Evolutionary conservation across 2,888 invertebrate species (phyloP), one percentile per base, ranked within the genome.

Genomic region (Drosophila paracracens): DNA sequence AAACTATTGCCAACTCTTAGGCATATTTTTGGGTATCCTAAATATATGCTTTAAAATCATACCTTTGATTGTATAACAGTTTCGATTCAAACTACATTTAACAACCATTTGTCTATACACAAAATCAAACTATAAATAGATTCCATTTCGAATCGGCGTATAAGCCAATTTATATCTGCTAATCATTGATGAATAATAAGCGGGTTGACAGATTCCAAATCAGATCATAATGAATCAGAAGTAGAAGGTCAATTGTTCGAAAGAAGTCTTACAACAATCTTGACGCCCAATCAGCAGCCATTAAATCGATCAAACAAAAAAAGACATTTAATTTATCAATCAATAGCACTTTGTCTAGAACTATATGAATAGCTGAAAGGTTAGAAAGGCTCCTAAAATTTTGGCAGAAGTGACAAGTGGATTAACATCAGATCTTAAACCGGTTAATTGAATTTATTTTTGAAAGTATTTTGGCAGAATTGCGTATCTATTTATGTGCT

Each of bases 381-480:
- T 70, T 74, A 59, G 64, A 76, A 74, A 75, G 81, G 74, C 67
- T 73, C 61, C 63, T 68, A 65, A 69, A 84, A 54, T 67, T 71
- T 70, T 71, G 27, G 46, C 52, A 63, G 57, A 38, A 60, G 43
- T 46, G 25, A 40, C 38, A 61, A 54, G 63, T 46, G 58, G 58
- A 69, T 58, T 53, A 57, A 61, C 66, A 48, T 59, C 10, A 56
- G 63, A 59, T 69, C 58, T 57, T 72, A 88, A 89, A 87, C 91
- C 85, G 85, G 91, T 90, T 87, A 40, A 74, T 70, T 81, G 74
- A 77, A 74, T 76, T 70, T 68, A 64, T 83, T 88, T 90, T 87
- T 84, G 76, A 90, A 87, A 87, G 91, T 81, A 74, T 68, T 75
- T 82, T 71, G 62, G 69, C 59, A 57, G 76, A 83, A 79, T 79